Evolutionary conservation across 2,113 vertebrate species (phyloP), one percentile per base, ranked within the genome.

Genomic region (Gasterosteus aculeatus): DNA sequence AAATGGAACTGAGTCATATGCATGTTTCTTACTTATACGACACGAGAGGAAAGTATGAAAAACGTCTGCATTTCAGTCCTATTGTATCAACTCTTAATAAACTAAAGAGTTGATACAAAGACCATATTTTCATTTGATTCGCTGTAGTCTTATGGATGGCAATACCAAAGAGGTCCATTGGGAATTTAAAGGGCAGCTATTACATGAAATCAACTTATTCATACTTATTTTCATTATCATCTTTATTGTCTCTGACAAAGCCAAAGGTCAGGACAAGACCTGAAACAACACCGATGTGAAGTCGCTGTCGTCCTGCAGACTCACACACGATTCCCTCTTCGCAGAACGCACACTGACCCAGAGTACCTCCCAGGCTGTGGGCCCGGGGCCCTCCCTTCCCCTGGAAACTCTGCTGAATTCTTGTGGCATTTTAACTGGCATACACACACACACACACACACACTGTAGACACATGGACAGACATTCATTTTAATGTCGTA

Each of bases 371-470:
- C 81, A 60, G 82, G 76, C 80, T 82, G 77, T 72, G 42, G 41
- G 69, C 53, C 70, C 84, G 11, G 26, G 57, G 29, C n/a, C 9
- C 46, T 38, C 75, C 68, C 73, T 77, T 81, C 29, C 61, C 62
- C 47, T 86, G 86, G 82, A 88, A 92, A 90, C 19, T 87, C 77
- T 66, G 59, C 76, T 53, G 77, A 76, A 88, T 87, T 88, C 80
- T 86, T 90, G 87, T 82, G 89, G 88, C 89, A 80, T 86, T 92
- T 92, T 90, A 87, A 88, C 84, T 82, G 86, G 86, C 84, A 85
- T 70, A 26, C 22, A 26, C 22, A 26, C 22, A 73, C 33, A 66
- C 62, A 84, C 46, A 58, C 56, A 71, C 3, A 38, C 31, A 61
- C 35, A 38, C 35, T 38, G 4, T 38, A 38, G 35, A 69, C 54